Percentiles rank a stretch among this genome's conserved stretches.
Evolutionary conservation across 2,113 vertebrate species (phyloP).

Genomic region (Eudorcas thomsonii): DNA sequence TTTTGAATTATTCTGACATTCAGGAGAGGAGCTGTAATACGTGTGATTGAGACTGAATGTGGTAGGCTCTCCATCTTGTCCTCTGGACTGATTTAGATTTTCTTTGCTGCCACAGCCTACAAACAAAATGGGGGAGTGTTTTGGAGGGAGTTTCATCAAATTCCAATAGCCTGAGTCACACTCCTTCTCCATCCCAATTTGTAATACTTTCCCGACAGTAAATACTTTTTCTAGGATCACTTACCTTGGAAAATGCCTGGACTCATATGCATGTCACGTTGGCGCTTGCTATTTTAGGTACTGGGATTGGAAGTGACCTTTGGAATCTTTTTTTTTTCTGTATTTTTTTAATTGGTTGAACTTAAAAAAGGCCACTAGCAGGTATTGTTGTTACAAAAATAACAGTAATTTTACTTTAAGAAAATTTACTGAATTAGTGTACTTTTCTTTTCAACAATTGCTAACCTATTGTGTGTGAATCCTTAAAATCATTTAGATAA

Average conservation of each 20-base stretch:
- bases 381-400: neutral
- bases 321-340: neutral
- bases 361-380: neutral
- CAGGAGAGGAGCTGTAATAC: neutral
- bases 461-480: neutral
- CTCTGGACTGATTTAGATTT: neutral
- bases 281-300: neutral
- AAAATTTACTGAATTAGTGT: neutral
- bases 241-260: neutral
- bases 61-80: neutral
- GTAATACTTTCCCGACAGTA: neutral
- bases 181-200: neutral
- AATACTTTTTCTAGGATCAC: neutral
- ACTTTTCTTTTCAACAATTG: neutral
- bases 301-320: neutral
- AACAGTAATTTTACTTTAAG: neutral
- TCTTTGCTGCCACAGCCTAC: neutral
- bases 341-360: neutral
- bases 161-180: neutral
- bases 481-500: neutral
- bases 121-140: neutral
- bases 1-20: neutral
- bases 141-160: slow-evolving; percentile 11
- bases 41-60: neutral
- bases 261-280: neutral